A percentile compares a stretch with the other conserved stretches of the same genome.
Evolutionary conservation across 2,113 vertebrate species (phyloP).

Genomic region (Corythaixoides concolor): DNA sequence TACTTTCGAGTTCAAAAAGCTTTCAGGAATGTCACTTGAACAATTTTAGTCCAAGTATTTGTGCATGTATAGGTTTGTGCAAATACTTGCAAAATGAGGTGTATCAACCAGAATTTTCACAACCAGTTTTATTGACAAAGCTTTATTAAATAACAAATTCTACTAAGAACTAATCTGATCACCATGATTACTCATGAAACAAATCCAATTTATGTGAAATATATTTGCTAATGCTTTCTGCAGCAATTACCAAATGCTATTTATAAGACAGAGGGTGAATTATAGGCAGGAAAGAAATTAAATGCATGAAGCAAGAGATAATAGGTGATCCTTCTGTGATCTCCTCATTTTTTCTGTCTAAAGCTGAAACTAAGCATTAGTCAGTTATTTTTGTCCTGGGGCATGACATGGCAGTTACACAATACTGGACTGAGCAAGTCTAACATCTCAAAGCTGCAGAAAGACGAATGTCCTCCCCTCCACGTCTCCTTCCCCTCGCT

Average conservation of each 20-base stretch:
- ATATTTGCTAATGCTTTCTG: background rate
- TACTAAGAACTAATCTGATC: background rate
- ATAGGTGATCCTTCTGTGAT: background rate
- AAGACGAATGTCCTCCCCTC: background rate
- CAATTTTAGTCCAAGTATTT: background rate
- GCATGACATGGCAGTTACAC: background rate
- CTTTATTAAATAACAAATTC: conserved; percentile 1
- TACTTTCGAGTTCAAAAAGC: background rate
- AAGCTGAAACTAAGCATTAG: background rate
- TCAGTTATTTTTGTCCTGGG: conserved; percentile 4
- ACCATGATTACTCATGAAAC: background rate
- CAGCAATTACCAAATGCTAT: background rate
- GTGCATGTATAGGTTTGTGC: background rate
- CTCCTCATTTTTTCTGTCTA: background rate
- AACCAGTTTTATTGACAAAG: background rate
- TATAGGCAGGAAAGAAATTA: background rate
- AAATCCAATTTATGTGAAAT: background rate
- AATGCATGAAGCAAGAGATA: background rate
- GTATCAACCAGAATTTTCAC: background rate
- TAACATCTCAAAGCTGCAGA: background rate
- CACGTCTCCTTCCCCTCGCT: background rate
- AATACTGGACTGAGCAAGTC: background rate
- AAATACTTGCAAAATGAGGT: background rate
- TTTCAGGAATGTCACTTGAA: background rate
- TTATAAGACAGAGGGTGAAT: background rate